Percentiles rank a stretch among this genome's conserved stretches.
phyloP scores from a whole-genome alignment of 2,888 invertebrate genomes.

The Drosophila dives region DNA sequence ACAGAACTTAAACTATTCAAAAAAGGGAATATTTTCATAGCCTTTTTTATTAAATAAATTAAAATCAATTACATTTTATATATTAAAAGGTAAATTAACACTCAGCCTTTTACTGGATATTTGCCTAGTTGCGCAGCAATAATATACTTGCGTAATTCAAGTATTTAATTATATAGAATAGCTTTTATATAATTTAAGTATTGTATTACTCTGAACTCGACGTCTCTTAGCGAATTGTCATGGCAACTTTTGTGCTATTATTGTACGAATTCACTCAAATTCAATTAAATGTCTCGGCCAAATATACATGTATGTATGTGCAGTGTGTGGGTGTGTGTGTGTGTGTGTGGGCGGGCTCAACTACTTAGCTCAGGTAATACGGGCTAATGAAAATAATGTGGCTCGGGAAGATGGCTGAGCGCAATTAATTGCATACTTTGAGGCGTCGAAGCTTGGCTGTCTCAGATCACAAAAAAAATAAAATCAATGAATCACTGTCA shows the following conservation, averaged over 20 bases:
- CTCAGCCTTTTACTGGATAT: background rate
- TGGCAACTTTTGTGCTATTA: constrained; percentile 44
- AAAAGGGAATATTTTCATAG: background rate
- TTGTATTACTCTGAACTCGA: constrained; percentile 18
- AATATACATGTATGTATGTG: background rate
- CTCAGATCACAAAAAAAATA: background rate
- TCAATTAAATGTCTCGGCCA: constrained; percentile 29
- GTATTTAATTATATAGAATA: background rate
- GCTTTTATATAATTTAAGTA: constrained; percentile 8
- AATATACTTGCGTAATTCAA: background rate
- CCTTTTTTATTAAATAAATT: background rate
- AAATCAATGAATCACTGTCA: constrained; percentile 31
- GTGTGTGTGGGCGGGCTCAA: background rate
- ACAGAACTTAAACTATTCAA: background rate
- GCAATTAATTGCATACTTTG: constrained; percentile 58
- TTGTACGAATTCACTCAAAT: constrained; percentile 26
- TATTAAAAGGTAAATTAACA: background rate
- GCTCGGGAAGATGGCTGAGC: background rate
- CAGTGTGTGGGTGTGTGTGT: background rate
- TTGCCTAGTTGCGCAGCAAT: background rate
- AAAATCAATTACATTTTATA: background rate
- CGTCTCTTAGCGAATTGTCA: constrained; percentile 17
- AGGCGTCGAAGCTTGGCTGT: constrained; percentile 36
- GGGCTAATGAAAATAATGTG: constrained; percentile 8
- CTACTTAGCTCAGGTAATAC: constrained; percentile 2